Percentiles rank a stretch among this genome's conserved stretches.
phyloP scores from a whole-genome alignment of 2,888 invertebrate genomes.

The Perithous albicinctus region DNA sequence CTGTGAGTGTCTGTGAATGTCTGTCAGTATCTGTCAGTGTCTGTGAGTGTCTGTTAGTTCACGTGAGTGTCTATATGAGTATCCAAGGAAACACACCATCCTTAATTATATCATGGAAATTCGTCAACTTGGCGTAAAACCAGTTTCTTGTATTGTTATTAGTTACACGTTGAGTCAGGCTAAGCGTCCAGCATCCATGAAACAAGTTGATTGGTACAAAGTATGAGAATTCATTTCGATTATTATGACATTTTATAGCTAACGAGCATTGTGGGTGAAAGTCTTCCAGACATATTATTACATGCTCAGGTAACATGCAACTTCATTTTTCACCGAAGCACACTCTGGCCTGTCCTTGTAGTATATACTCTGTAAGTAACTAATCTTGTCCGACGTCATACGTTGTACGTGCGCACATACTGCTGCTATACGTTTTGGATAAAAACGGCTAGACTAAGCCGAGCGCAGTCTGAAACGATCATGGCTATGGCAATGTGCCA shows the following conservation, averaged over 20 bases:
- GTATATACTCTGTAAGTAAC: constrained; percentile 6
- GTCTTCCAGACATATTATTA: not conserved
- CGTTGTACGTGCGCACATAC: constrained; percentile 8
- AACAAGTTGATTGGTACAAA: not conserved
- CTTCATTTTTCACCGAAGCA: not conserved
- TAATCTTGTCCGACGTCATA: constrained; percentile 24
- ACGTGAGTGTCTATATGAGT: too few relatives aligned
- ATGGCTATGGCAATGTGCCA: constrained; percentile 50
- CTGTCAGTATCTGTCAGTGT: too few relatives aligned
- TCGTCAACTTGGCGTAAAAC: too few relatives aligned
- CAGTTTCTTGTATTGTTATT: not conserved
- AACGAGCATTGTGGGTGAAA: not conserved
- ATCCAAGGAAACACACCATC: too few relatives aligned
- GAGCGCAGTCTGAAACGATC: constrained; percentile 28
- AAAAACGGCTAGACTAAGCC: constrained; percentile 9
- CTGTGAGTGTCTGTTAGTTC: too few relatives aligned
- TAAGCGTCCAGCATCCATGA: not conserved
- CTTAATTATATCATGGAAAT: too few relatives aligned
- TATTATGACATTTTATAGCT: not conserved
- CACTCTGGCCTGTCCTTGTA: not conserved
- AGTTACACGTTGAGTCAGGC: not conserved
- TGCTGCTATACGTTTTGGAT: not conserved
- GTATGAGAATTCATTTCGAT: not conserved
- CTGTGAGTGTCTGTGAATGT: too few relatives aligned
- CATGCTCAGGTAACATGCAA: not conserved